A percentile compares a stretch with the other conserved stretches of the same genome.
Evolutionary conservation across 2,888 invertebrate species (phyloP).

Genomic region (Drosophila lutescens): DNA sequence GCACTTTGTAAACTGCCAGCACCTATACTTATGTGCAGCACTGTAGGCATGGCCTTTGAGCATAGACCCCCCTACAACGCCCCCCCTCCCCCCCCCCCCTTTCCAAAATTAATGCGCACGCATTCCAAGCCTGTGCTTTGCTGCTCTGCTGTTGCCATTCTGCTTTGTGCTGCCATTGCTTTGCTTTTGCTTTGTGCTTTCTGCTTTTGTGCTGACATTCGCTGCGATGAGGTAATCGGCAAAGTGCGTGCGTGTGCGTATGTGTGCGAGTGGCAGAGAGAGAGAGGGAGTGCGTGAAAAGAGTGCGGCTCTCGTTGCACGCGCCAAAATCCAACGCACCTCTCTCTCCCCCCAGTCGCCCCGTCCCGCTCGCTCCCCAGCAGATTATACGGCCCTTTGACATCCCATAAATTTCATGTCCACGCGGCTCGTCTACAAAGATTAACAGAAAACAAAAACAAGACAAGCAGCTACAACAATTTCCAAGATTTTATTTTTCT

Average conservation of each 20-base stretch:
- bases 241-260: constrained; percentile 52
- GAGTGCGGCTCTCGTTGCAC: constrained; percentile 62
- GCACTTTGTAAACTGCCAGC: not conserved
- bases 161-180: constrained; percentile 44
- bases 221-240: constrained; percentile 76
- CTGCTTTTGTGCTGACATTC: constrained; percentile 62
- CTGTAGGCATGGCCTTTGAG: constrained; percentile 55
- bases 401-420: constrained; percentile 77
- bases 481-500: constrained; percentile 26
- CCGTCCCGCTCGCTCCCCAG: constrained; percentile 34
- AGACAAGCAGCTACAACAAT: constrained; percentile 17
- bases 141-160: constrained; percentile 49
- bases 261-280: constrained; percentile 1
- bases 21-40: not conserved
- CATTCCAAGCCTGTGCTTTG: constrained; percentile 62
- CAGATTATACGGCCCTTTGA: constrained; percentile 80
- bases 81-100: constrained; percentile 6
- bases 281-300: constrained; percentile 50
- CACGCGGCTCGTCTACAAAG: constrained; percentile 55
- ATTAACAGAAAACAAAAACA: constrained; percentile 48
- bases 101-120: constrained; percentile 55
- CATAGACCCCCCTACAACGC: constrained; percentile 31
- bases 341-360: constrained; percentile 2
- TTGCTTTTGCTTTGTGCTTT: constrained; percentile 41
- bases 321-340: constrained; percentile 42